Evolutionary conservation across 2,113 vertebrate species (phyloP), one percentile per base, ranked within the genome.

Genomic region (Leptodactylus fuscus): DNA sequence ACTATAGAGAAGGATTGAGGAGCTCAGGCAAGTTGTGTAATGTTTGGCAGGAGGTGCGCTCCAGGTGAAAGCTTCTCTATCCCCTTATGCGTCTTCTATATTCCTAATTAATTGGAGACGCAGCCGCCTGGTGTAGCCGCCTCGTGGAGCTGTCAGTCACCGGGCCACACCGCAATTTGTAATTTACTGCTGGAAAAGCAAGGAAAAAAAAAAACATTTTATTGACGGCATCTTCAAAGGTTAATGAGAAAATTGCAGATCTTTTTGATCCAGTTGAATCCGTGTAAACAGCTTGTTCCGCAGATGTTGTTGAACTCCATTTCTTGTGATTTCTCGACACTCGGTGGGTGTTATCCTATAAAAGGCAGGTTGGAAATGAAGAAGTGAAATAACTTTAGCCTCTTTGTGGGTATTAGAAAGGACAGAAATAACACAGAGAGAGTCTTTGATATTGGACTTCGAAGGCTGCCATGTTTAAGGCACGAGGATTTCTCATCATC

Each of bases 251-350:
- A 55, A 78, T 41, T 79, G 76, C 32, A 58, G 76, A 79, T 79
- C 76, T 58, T 58, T 38, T 60, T 79, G 76, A 79, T 79, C 76
- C 76, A 9, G 76, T 32, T 41, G 29, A 79, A 79, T 58, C 76
- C 51, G 32, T 36, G 49, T 55, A 36, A 78, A 49, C 44, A 75
- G 46, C 75, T 78, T n/a, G 48, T 78, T 34, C 22, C 32, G 36
- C 51, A 65, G 58, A 38, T 65, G 71, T 6, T 20, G 41, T 48
- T 65, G 22, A 62, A 81, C 53, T 81, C n/a, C 5, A 44, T 9
- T 38, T 80, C 34, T 36, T 16, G 34, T 58, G 20, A 62, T 44
- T 62, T 32, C 32, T 62, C 5, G 75, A 13, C 0, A 18, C 76
- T 58, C 71, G 1, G 38, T 29, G 24, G 24, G 38, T 41, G 71